phyloP scores from a whole-genome alignment of 2,888 invertebrate species.

The Psylliodes chrysocephalus region DNA sequence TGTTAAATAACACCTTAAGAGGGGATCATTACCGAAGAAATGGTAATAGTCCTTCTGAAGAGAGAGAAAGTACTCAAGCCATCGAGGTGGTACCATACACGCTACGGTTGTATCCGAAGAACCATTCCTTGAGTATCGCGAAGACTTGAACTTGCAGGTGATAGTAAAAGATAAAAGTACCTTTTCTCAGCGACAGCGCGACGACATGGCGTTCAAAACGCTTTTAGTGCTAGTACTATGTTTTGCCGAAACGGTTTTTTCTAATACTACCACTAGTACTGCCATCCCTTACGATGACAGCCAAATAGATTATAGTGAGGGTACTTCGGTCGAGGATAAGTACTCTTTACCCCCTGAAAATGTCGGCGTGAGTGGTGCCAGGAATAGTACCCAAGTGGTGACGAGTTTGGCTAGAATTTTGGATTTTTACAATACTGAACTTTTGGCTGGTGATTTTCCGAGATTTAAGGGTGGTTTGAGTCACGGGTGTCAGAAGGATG shows the following conservation, averaged over 20 bases:
- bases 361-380: slow-evolving; percentile 49
- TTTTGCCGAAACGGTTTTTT: background rate
- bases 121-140: slow-evolving; percentile 20
- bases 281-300: slow-evolving; percentile 15
- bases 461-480: slow-evolving; percentile 65
- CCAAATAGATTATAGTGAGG: slow-evolving; percentile 54
- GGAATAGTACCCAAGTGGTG: slow-evolving; percentile 40
- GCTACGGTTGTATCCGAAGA: slow-evolving; percentile 7
- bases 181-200: slow-evolving; percentile 7
- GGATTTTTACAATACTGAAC: slow-evolving; percentile 69
- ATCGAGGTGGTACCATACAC: background rate
- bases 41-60: slow-evolving; percentile 43
- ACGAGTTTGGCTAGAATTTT: slow-evolving; percentile 66
- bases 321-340: slow-evolving; percentile 50
- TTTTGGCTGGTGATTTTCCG: slow-evolving; percentile 69
- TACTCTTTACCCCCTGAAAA: slow-evolving; percentile 51
- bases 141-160: slow-evolving; percentile 42
- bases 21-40: slow-evolving; percentile 51
- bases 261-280: slow-evolving; percentile 19
- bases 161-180: slow-evolving; percentile 22
- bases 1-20: slow-evolving; percentile 44
- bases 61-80: slow-evolving; percentile 48
- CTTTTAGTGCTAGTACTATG: slow-evolving; percentile 39
- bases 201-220: slow-evolving; percentile 33
- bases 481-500: slow-evolving; percentile 68